Evolutionary conservation across 1,140 invertebrate species (phyloP).

Genomic region (Coenobita brevimanus): DNA sequence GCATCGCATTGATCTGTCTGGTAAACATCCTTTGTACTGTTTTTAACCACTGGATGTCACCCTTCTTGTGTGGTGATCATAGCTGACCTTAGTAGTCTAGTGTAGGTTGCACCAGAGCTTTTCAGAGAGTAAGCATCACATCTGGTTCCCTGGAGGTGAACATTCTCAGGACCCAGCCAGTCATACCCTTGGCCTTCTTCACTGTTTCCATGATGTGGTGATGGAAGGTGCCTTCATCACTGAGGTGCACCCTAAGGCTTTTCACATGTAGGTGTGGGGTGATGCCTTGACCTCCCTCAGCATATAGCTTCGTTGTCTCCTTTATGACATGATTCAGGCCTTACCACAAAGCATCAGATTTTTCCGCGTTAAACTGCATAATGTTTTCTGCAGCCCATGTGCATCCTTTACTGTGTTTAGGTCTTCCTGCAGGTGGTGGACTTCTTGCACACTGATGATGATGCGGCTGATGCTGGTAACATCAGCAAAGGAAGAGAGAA

Average conservation of each 20-base stretch:
- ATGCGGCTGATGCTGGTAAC: not conserved
- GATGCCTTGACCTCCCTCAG: not conserved
- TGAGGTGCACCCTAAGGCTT: conserved; percentile 14
- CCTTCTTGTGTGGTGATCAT: not conserved
- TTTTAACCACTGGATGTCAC: not conserved
- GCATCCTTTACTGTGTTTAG: not conserved
- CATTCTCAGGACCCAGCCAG: not conserved
- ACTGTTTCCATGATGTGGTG: conserved; percentile 14
- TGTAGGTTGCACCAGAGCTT: not conserved
- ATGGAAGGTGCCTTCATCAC: conserved; percentile 9
- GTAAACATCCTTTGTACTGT: not conserved
- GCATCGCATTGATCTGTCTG: not conserved
- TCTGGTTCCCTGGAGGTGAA: not conserved
- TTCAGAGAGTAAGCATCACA: not conserved
- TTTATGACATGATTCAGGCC: not conserved
- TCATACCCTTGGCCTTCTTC: not conserved
- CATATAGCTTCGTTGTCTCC: conserved; percentile 1
- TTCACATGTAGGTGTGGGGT: not conserved
- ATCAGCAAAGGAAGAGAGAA: not conserved
- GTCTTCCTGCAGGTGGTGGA: not conserved
- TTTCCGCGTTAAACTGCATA: not conserved
- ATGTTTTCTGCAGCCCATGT: not conserved
- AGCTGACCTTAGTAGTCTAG: not conserved
- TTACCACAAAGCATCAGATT: not conserved
- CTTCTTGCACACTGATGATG: not conserved